Evolutionary conservation across 2,888 invertebrate species (phyloP), one percentile per base, ranked within the genome.

Genomic region (Phytoseiulus persimilis): DNA sequence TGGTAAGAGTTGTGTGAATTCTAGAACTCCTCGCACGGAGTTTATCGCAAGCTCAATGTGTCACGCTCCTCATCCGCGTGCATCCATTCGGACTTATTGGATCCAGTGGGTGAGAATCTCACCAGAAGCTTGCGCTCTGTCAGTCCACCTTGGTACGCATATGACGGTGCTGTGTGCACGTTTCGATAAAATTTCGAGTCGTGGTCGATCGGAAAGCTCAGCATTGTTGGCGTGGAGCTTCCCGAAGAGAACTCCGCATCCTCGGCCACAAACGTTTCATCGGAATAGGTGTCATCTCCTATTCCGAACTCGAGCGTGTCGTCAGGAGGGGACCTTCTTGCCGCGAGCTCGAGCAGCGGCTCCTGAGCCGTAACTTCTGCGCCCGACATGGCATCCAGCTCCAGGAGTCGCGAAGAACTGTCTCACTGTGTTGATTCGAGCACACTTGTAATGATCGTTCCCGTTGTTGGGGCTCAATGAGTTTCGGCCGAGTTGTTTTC

Each of bases 251-350:
- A 14, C 14, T 87, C 32, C 3, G 87, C 87, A 11, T 87, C 87
- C 32, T 87, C 87, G 32, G 87, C 87, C 32, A 87, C n/a, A n/a
- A 87, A n/a, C 45, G 87, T 33, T 28, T 87, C 87, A 45, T 18
- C 87, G 39, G 87, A 87, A n/a, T 39, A 87, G 23, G 87, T 33
- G 33, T 87, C 87, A 9, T 87, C 87, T 6, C n/a, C n/a, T 32
- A 87, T 87, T 45, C 33, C 87, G 33, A 87, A 31, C 23, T 65
- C 65, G 23, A 65, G 23, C 2, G 65, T 14, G 65, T 65, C 65
- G 11, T 14, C 14, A 23, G 23, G 14, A 6, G 65, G 65, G 28
- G 65, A 65, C 28, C 18, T 65, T 28, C 18, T 23, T 65, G 1
- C 65, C 14, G 5, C 23, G 65, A 18, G 14, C 65, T 65, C 65